Conservation (phyloP, 2,113 vertebrate genomes). For the Oreochromis aureus region DNA sequence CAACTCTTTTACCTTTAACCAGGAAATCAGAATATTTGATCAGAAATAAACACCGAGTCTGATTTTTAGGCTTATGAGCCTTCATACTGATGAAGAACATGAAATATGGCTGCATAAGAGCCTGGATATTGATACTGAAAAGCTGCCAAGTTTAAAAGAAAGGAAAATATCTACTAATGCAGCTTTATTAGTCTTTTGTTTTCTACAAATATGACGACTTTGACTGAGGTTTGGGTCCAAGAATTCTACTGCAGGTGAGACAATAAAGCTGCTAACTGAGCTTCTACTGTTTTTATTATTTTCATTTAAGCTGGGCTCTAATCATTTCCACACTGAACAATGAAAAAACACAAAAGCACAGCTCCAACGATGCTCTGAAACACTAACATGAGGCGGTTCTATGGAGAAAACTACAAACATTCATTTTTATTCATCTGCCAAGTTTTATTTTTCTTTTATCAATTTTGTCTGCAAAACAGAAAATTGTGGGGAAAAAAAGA, state of each 20-base stretch:
- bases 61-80: not conserved
- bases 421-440: not conserved
- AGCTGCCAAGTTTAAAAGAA: not conserved
- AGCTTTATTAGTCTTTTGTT: not conserved
- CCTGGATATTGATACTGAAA: not conserved
- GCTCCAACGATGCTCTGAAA: not conserved
- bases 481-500: not conserved
- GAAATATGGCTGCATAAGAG: not conserved
- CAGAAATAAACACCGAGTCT: fast-evolving
- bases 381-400: not conserved
- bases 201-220: not conserved
- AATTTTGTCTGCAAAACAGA: not conserved
- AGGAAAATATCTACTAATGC: not conserved
- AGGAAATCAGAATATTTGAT: not conserved
- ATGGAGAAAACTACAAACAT: not conserved
- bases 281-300: not conserved
- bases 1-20: not conserved
- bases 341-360: not conserved
- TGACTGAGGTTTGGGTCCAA: not conserved
- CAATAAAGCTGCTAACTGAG: not conserved
- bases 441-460: not conserved
- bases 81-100: not conserved
- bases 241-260: fast-evolving
- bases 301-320: not conserved
- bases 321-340: fast-evolving